Evolutionary conservation across 2,888 invertebrate genomes (phyloP).

Genomic region (Mellilla xanthometata): DNA sequence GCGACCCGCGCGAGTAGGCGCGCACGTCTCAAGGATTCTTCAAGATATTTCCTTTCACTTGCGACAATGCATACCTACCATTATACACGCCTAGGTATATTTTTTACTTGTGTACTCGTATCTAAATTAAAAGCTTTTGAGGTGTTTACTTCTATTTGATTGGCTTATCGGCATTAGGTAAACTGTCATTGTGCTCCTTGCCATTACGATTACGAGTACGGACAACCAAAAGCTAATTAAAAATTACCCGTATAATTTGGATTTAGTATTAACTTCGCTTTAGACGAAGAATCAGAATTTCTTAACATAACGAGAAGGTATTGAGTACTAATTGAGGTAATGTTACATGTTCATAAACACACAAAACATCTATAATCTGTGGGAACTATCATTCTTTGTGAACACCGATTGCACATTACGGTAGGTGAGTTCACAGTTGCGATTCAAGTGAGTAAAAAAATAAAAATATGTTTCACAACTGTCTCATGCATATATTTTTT

Average conservation of each 20-base stretch:
- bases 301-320: too few relatives aligned
- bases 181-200: too few relatives aligned
- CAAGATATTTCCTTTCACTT: constrained; percentile 82
- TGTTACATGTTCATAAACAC: not conserved
- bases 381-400: constrained; percentile 16
- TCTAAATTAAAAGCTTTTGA: too few relatives aligned
- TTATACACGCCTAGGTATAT: constrained; percentile 4
- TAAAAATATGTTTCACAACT: constrained; percentile 13
- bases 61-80: constrained; percentile 61
- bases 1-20: constrained; percentile 57
- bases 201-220: too few relatives aligned
- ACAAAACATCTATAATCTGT: constrained; percentile 10
- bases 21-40: constrained; percentile 78
- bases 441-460: constrained; percentile 12
- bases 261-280: too few relatives aligned
- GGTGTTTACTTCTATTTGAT: too few relatives aligned
- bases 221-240: too few relatives aligned
- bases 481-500: not conserved
- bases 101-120: not conserved
- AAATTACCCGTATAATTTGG: too few relatives aligned
- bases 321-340: too few relatives aligned
- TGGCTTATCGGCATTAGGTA: too few relatives aligned
- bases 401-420: constrained; percentile 13
- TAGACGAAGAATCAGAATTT: too few relatives aligned
- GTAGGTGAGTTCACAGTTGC: constrained; percentile 15